phyloP scores from a whole-genome alignment of 2,888 invertebrate species.

The Prosopocoilus inquinatus region DNA sequence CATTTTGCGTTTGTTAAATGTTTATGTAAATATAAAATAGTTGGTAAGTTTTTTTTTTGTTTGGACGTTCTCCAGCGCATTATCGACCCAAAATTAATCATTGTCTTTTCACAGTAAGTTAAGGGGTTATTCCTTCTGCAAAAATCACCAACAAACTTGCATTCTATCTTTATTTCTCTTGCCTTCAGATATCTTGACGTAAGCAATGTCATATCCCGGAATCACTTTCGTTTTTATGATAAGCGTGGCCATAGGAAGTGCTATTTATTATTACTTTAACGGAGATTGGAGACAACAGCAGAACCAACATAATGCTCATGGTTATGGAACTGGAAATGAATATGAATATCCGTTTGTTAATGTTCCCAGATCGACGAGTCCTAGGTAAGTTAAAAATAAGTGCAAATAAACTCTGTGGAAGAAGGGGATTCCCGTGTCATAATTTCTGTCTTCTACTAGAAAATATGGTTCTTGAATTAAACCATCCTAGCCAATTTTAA shows the following conservation, averaged over 20 bases:
- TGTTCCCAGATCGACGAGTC: background rate
- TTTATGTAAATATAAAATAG: background rate
- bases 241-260: conserved; percentile 29
- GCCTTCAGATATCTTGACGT: background rate
- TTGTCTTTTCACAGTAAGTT: no score
- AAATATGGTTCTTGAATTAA: no score
- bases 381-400: background rate
- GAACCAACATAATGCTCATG: background rate
- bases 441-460: background rate
- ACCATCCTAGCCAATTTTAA: no score
- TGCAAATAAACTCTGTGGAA: background rate
- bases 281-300: conserved; percentile 20
- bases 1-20: no score
- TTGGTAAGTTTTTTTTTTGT: background rate
- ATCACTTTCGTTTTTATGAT: conserved; percentile 26
- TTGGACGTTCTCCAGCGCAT: background rate
- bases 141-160: background rate
- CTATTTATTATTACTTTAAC: conserved; percentile 29
- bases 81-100: no score
- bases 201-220: conserved; percentile 28
- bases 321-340: background rate
- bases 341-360: no score
- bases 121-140: no score
- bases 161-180: background rate
- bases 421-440: conserved; percentile 1